phyloP scores from a whole-genome alignment of 2,113 vertebrate species.

The Scopus umbretta region DNA sequence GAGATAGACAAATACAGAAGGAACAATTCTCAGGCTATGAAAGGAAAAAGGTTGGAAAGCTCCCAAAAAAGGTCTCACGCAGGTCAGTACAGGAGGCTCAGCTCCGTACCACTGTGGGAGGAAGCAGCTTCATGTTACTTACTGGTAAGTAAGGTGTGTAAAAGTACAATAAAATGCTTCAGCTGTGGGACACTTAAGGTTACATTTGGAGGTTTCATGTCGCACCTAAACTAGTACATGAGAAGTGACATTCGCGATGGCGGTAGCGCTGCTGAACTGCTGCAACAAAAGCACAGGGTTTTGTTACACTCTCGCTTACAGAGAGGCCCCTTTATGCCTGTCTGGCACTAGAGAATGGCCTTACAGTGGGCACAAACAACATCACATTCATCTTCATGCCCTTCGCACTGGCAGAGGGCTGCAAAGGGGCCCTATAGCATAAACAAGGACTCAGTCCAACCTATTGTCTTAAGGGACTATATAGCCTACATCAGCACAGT shows the following conservation, averaged over 20 bases:
- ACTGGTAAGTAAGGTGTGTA: neutral
- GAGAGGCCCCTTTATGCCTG: constrained; percentile 20
- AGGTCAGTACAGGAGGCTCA: neutral
- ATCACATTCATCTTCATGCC: neutral
- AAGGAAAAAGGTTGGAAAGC: constrained; percentile 39
- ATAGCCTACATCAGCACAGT: neutral
- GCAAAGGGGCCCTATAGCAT: neutral
- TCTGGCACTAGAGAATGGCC: neutral
- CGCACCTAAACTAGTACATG: neutral
- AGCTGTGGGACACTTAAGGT: neutral
- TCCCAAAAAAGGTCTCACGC: neutral
- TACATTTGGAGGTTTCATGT: neutral
- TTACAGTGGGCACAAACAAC: neutral
- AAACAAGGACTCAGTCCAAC: neutral
- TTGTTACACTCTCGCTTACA: neutral
- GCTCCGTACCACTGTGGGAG: neutral
- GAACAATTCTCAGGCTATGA: constrained; percentile 20
- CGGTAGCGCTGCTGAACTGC: neutral
- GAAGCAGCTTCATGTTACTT: neutral
- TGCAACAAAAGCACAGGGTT: neutral
- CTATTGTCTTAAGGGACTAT: neutral
- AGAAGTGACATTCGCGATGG: neutral
- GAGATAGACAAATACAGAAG: neutral
- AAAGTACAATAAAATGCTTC: constrained; percentile 20
- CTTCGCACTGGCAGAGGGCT: neutral